These are phyloP conservation scores for Oxyura jamaicensis DNA, from an alignment of 2,113 vertebrate genomes.

Conservation along the genomic window DNA sequence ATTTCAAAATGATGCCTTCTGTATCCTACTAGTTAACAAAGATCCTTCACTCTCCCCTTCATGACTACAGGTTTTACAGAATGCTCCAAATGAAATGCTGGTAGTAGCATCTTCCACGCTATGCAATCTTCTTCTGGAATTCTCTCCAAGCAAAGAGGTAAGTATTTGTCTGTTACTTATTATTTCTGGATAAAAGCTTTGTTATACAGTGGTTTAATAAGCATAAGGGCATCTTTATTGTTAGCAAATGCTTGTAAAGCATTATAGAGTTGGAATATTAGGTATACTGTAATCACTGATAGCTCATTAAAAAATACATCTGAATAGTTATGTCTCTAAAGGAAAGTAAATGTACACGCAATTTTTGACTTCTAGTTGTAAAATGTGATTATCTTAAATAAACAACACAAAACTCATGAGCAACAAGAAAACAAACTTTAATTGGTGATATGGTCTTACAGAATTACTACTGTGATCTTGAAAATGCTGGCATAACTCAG, in stretches of 20 bases:
- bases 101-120: constrained; percentile 98
- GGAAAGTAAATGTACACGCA: background rate
- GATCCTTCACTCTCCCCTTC: background rate
- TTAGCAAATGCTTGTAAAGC: background rate
- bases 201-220: background rate
- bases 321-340: background rate
- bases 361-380: background rate
- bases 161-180: constrained; percentile 30
- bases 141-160: constrained; percentile 99
- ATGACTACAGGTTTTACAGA: constrained; percentile 90
- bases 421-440: background rate
- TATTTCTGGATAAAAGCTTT: background rate
- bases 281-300: background rate
- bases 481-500: background rate
- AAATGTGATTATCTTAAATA: background rate
- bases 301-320: background rate
- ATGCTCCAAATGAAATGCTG: constrained; percentile 96
- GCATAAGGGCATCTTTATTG: background rate
- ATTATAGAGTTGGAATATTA: background rate
- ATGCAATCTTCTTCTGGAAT: constrained; percentile 98
- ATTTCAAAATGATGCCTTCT: background rate
- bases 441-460: background rate
- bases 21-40: background rate
- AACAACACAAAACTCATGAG: background rate
- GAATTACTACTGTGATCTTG: background rate